Conservation (phyloP, 2,888 invertebrate genomes). For the Platycheirus rosarum region DNA sequence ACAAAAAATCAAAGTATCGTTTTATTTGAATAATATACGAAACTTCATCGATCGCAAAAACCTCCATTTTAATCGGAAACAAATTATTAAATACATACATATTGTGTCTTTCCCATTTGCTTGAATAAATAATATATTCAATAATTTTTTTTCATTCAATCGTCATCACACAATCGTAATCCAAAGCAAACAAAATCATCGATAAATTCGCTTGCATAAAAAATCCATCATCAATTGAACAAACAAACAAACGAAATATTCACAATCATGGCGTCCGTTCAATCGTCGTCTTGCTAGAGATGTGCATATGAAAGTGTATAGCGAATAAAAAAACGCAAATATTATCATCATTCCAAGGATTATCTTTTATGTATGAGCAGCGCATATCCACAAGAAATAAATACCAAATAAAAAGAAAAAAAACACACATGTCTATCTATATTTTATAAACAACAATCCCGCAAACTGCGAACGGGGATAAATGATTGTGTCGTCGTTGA, state of each 20-base stretch:
- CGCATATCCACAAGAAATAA: conserved; percentile 5
- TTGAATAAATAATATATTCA: conserved; percentile 50
- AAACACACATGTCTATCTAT: neutral
- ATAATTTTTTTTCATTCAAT: conserved; percentile 13
- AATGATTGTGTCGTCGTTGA: conserved; percentile 53
- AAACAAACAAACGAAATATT: neutral
- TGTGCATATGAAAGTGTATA: neutral
- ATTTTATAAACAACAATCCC: conserved; percentile 8
- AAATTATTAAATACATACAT: no score
- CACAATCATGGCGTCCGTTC: conserved; percentile 38
- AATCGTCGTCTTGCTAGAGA: conserved; percentile 2
- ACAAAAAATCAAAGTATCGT: no score
- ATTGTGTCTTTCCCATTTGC: conserved; percentile 16
- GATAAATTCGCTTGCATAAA: conserved; percentile 58
- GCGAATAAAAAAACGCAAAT: conserved; percentile 43
- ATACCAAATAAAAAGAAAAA: neutral
- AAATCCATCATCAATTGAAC: conserved; percentile 12
- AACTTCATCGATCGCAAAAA: no score
- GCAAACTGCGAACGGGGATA: conserved; percentile 6
- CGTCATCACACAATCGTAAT: conserved; percentile 33
- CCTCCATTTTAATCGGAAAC: no score
- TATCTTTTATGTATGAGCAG: conserved; percentile 58
- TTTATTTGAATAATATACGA: no score
- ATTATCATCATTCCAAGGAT: conserved; percentile 67
- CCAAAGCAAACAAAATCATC: conserved; percentile 53